A percentile compares a stretch with the other conserved stretches of the same genome.
Evolutionary conservation across 2,113 vertebrate genomes (phyloP).

Genomic region (Cricetomys ansorgei): DNA sequence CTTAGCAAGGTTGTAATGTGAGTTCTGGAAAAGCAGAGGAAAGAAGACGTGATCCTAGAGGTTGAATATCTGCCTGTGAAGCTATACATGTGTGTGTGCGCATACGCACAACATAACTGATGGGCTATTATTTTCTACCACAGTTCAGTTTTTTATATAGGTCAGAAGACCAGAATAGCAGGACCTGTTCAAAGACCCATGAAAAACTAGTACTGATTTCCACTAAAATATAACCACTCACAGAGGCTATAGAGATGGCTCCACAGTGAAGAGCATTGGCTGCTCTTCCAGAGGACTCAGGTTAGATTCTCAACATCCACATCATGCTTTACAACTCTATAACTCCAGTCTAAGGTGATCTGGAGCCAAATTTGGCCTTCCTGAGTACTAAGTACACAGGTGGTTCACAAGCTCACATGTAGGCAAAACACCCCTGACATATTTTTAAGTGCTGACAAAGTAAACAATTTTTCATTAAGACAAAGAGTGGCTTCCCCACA

Average conservation of each 20-base stretch:
- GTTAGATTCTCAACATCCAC: background rate
- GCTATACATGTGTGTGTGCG: background rate
- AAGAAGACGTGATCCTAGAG: background rate
- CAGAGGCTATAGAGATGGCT: background rate
- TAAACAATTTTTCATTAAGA: background rate
- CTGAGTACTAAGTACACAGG: no score
- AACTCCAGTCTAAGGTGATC: background rate
- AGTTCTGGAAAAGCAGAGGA: background rate
- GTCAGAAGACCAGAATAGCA: background rate
- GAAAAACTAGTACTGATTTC: conserved; percentile 40
- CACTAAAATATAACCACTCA: background rate
- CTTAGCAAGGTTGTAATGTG: background rate
- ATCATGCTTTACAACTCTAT: background rate
- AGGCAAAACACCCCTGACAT: background rate
- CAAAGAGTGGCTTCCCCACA: background rate
- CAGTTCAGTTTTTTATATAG: background rate
- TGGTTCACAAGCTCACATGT: background rate
- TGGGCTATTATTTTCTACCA: background rate
- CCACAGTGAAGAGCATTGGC: background rate
- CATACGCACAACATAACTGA: background rate
- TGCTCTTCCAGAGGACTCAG: background rate
- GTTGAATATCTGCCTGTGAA: background rate
- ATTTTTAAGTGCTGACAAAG: conserved; percentile 12
- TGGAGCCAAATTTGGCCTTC: background rate
- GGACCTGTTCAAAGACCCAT: background rate